Conservation (phyloP, 2,888 invertebrate species). For the Eupeodes latifasciatus region DNA sequence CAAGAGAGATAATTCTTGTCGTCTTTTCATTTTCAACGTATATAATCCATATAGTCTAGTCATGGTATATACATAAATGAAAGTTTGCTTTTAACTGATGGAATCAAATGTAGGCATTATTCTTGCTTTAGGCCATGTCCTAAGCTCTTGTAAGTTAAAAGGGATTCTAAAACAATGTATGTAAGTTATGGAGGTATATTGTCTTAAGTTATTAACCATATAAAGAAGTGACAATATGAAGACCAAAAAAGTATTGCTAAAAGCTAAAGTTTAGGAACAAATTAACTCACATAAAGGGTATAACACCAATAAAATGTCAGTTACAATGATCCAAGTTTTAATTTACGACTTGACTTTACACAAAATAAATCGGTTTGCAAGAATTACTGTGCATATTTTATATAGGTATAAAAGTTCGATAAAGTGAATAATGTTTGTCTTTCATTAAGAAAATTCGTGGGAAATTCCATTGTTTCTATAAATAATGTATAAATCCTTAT, state of each 20-base stretch:
- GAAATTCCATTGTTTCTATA: too few relatives aligned
- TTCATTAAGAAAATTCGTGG: too few relatives aligned
- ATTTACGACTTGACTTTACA: background rate
- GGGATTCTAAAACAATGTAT: background rate
- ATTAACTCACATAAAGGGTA: background rate
- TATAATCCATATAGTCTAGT: background rate
- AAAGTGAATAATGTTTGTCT: too few relatives aligned
- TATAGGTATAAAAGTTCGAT: too few relatives aligned
- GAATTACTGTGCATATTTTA: too few relatives aligned
- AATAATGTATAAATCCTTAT: too few relatives aligned
- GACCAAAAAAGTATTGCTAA: background rate
- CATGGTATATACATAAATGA: background rate
- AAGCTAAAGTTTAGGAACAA: background rate
- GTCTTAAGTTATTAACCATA: slow-evolving; percentile 12
- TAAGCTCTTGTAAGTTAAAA: slow-evolving; percentile 7
- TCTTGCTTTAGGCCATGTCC: background rate
- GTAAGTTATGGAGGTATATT: background rate
- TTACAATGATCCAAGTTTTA: background rate
- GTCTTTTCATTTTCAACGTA: background rate
- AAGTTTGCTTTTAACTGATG: slow-evolving; percentile 12
- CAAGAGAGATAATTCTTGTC: background rate
- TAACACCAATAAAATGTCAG: slow-evolving; percentile 4
- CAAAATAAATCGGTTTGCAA: too few relatives aligned
- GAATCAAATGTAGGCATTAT: background rate
- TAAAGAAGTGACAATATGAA: background rate